Base-by-base conservation (phyloP, 2,113 vertebrate species). In the Campylomormyrus numenius region DNA sequence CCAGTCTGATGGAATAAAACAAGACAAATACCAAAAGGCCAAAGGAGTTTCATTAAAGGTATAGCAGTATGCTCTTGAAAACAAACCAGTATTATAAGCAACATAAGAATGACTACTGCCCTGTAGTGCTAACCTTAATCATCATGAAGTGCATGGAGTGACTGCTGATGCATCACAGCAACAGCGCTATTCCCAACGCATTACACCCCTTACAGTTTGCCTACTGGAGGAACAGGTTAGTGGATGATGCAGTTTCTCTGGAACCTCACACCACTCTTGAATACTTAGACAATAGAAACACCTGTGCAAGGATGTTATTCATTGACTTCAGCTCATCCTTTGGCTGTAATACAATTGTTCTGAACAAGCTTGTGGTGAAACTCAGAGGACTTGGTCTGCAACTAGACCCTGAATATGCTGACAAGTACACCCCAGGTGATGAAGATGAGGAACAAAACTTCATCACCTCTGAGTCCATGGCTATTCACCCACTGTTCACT, bases 21-120 rank as follows among this genome's bases (percentile, higher is more conserved):
- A 87, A 89, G 91, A 83, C 53, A 62, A 66, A 88, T 70, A 84
- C 66, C 46, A 50, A 74, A 80, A 49, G 45, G 66, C 74, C 13
- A 89, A 74, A 77, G 13, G 58, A 89, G 62, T 42, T 5, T 42
- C 74, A 80, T 80, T 39, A 80, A 80, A 80, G 15, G 35, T 17
- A 19, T 17, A 42, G 11, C 17, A 42, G 31, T 21, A 42, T 42
- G 31, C 74, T 80, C 74, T 80, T 80, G 17, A 80, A 80, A 39
- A 42, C 31, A 80, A 80, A 80, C 74, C 35, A 8, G 74, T 7
- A 80, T 80, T 42, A 80, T 42, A 17, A 42, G 31, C 17, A 42
- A 80, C 31, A 80, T 77, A 39, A 77, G 35, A 77, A 77, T 70
- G 62, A 70, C 27, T 70, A 70, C n/a, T 70, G 62, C 62, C 56